Evolutionary conservation across 1,140 invertebrate genomes (phyloP).

Genomic region (Cyclargus thomasi): DNA sequence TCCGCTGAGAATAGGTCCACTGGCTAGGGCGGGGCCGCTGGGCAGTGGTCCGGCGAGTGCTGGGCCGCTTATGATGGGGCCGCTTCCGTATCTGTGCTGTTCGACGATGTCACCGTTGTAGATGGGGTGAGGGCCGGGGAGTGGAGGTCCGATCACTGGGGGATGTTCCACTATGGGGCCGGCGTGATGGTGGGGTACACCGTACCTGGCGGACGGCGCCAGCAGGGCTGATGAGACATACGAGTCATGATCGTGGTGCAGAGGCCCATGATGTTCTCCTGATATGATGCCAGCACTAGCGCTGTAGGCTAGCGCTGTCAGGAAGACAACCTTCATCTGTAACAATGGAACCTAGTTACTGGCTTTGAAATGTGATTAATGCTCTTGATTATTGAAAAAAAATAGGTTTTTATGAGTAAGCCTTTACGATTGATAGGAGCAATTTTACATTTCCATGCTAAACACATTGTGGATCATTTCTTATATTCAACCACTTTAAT

Average conservation of each 20-base stretch:
- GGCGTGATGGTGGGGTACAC: constrained; percentile 35
- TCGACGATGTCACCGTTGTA: constrained; percentile 21
- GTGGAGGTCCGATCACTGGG: background rate
- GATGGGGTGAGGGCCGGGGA: constrained; percentile 1
- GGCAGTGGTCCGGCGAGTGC: constrained; percentile 17
- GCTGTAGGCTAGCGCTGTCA: constrained; percentile 47
- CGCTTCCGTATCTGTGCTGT: constrained; percentile 2
- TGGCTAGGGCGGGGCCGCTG: constrained; percentile 8
- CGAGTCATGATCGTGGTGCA: constrained; percentile 41
- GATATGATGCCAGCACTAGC: constrained; percentile 41
- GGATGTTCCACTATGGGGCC: background rate
- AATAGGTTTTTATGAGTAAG: too few relatives aligned
- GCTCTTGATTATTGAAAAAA: too few relatives aligned
- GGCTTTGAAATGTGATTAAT: too few relatives aligned
- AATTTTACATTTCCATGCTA: too few relatives aligned
- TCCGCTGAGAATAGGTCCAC: constrained; percentile 7
- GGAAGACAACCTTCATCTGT: constrained; percentile 51
- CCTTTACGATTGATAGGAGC: too few relatives aligned
- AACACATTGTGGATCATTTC: too few relatives aligned
- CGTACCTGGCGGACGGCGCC: constrained; percentile 54
- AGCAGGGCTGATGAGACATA: constrained; percentile 47
- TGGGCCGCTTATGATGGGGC: constrained; percentile 11
- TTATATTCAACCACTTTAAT: too few relatives aligned
- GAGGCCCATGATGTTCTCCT: constrained; percentile 25
- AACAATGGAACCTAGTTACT: constrained; percentile 34